Conservation (phyloP, 1,140 invertebrate genomes). For the Philaenus spumarius region DNA sequence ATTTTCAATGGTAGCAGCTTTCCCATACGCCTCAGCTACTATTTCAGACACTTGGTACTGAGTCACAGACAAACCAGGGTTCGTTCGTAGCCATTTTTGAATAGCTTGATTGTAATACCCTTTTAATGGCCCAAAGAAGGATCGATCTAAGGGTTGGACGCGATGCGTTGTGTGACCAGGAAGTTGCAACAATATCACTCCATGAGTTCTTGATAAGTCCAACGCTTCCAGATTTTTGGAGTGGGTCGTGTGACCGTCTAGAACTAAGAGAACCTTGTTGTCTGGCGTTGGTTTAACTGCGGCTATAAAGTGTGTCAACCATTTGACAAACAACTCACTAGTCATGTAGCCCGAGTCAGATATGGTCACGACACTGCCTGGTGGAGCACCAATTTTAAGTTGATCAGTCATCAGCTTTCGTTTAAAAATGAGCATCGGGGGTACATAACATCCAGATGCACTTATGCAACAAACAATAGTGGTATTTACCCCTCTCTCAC, state of each 20-base stretch:
- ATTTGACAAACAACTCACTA: background rate
- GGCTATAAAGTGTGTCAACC: constrained; percentile 17
- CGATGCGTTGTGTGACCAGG: too few relatives aligned
- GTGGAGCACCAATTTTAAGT: too few relatives aligned
- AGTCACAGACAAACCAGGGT: too few relatives aligned
- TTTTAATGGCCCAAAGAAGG: too few relatives aligned
- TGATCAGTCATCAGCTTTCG: constrained; percentile 28
- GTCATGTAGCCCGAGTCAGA: background rate
- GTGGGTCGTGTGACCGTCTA: constrained; percentile 34
- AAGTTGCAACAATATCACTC: too few relatives aligned
- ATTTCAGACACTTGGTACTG: too few relatives aligned
- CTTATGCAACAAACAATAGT: constrained; percentile 33
- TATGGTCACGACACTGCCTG: background rate
- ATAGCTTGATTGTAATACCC: too few relatives aligned
- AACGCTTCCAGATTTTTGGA: constrained; percentile 31
- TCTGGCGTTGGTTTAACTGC: constrained; percentile 25
- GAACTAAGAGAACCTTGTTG: constrained; percentile 28
- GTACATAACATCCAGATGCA: constrained; percentile 32
- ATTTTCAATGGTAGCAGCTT: too few relatives aligned
- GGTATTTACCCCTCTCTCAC: constrained; percentile 32
- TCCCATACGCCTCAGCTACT: too few relatives aligned
- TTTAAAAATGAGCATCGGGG: constrained; percentile 40
- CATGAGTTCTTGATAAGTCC: constrained; percentile 18
- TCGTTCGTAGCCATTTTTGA: too few relatives aligned
- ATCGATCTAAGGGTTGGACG: too few relatives aligned